Evolutionary conservation across 92 coral and sea anemone species (phyloP).

Genomic region (Parazoanthus swiftii): DNA sequence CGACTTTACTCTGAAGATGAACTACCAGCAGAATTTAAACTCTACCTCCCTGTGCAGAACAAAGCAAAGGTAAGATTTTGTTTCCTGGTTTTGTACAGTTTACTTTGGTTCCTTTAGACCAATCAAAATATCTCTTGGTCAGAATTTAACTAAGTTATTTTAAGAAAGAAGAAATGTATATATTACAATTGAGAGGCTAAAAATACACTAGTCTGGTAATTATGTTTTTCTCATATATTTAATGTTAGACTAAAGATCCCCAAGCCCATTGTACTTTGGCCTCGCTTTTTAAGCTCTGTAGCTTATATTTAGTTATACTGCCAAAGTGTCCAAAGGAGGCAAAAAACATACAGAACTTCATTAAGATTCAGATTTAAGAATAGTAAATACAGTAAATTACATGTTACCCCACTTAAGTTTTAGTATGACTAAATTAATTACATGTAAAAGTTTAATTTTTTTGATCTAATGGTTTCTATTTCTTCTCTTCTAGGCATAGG

Average conservation of each 20-base stretch:
- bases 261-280: too few relatives aligned
- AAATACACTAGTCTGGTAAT: background rate
- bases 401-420: too few relatives aligned
- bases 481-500: conserved; percentile 26
- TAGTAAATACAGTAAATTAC: too few relatives aligned
- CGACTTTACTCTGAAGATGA: conserved; percentile 99
- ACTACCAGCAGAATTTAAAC: conserved; percentile 98
- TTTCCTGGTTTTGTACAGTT: background rate
- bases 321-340: too few relatives aligned
- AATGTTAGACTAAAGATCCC: too few relatives aligned
- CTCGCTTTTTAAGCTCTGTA: too few relatives aligned
- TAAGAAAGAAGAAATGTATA: background rate
- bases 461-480: background rate
- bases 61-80: conserved; percentile 61
- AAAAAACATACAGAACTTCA: too few relatives aligned
- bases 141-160: too few relatives aligned
- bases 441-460: background rate
- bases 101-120: background rate
- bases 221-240: too few relatives aligned
- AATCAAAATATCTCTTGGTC: background rate
- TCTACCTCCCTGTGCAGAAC: conserved; percentile 93
- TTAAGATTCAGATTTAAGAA: too few relatives aligned
- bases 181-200: background rate
- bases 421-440: too few relatives aligned
- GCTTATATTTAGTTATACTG: too few relatives aligned